A percentile compares a stretch with the other conserved stretches of the same genome.
phyloP scores from a whole-genome alignment of 2,888 invertebrate genomes.

The Sarcophaga caerulescens region DNA sequence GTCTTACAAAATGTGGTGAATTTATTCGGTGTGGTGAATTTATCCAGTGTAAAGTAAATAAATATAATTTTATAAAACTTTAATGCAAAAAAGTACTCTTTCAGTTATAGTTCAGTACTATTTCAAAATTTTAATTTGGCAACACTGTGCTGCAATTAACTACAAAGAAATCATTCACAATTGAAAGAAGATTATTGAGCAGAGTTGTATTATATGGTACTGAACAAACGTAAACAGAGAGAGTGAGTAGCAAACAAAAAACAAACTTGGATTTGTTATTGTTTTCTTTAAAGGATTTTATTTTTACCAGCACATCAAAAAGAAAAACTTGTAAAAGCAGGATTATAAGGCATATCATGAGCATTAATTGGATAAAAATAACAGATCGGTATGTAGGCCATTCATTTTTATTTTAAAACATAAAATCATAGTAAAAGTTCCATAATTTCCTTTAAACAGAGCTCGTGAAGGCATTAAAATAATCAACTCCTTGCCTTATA shows the following conservation, averaged over 20 bases:
- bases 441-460: constrained; percentile 68
- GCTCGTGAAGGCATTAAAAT: constrained; percentile 81
- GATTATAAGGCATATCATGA: constrained; percentile 67
- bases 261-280: constrained; percentile 31
- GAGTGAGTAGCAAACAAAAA: constrained; percentile 2
- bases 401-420: not conserved
- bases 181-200: not conserved
- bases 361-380: constrained; percentile 77
- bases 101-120: too few species aligned
- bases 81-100: too few species aligned
- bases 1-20: too few species aligned
- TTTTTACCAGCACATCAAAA: not conserved
- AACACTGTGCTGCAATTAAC: not conserved
- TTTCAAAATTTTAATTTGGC: too few species aligned
- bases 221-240: not conserved
- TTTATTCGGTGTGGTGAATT: too few species aligned
- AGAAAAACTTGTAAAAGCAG: not conserved
- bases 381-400: constrained; percentile 73
- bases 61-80: too few species aligned
- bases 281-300: constrained; percentile 6
- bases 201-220: not conserved
- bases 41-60: too few species aligned
- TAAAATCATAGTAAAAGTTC: not conserved
- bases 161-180: constrained; percentile 35
- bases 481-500: constrained; percentile 79